phyloP scores from a whole-genome alignment of 1,140 invertebrate species.

The Lordiphosa collinella region DNA sequence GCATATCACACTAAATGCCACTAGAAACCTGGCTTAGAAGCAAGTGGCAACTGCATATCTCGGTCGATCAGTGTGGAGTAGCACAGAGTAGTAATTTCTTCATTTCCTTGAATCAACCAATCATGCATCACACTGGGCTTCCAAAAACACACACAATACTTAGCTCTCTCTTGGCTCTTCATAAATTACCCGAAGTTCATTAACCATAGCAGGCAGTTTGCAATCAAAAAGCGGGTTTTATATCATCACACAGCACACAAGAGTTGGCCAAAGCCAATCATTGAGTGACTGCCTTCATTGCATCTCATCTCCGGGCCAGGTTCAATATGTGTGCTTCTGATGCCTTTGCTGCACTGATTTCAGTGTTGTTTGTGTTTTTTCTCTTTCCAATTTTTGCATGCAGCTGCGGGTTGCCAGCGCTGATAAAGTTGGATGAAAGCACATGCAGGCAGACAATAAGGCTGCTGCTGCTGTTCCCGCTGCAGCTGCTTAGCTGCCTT shows the following conservation, averaged over 20 bases:
- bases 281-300: conserved; percentile 12
- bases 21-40: no score
- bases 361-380: conserved; percentile 14
- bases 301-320: conserved; percentile 12
- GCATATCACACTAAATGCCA: no score
- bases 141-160: no score
- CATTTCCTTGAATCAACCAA: no score
- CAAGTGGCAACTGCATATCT: no score
- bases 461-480: conserved; percentile 9
- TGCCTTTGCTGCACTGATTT: conserved; percentile 28
- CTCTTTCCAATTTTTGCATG: neutral
- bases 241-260: conserved; percentile 5
- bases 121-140: no score
- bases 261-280: conserved; percentile 12
- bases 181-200: conserved; percentile 39
- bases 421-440: conserved; percentile 29
- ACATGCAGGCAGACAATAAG: conserved; percentile 12
- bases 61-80: no score
- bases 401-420: conserved; percentile 31
- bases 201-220: conserved; percentile 20
- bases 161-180: neutral
- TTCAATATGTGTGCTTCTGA: conserved; percentile 30
- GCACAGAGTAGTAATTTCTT: no score
- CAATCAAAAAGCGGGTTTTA: conserved; percentile 4
- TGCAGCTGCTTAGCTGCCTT: conserved; percentile 17